These are phyloP conservation scores for Pipistrellus kuhlii DNA, from an alignment of 2,797 vertebrate genomes.

Conservation along the genomic window DNA sequence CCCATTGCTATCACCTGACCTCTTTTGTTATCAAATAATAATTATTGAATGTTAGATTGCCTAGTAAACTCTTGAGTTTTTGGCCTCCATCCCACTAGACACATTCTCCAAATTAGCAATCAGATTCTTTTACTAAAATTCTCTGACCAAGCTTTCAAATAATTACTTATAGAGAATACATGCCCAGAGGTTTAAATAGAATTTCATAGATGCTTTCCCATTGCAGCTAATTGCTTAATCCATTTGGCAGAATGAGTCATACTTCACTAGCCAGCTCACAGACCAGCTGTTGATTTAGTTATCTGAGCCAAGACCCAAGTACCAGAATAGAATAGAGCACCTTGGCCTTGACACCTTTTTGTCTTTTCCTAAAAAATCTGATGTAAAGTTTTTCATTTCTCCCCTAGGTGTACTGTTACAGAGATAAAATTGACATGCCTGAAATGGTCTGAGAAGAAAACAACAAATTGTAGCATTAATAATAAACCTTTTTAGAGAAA, in stretches of 20 bases:
- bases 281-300: slow-evolving; percentile 2
- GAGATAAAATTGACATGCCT: background rate
- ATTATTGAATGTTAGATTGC: slow-evolving; percentile 20
- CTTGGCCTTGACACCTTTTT: background rate
- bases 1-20: background rate
- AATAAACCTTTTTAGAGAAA: slow-evolving; percentile 55
- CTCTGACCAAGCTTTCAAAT: background rate
- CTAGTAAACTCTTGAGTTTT: slow-evolving; percentile 38
- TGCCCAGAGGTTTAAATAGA: slow-evolving; percentile 18
- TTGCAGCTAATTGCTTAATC: slow-evolving; percentile 16
- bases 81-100: background rate
- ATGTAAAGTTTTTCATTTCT: background rate
- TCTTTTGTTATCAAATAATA: slow-evolving; percentile 2
- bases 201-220: background rate
- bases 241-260: slow-evolving; percentile 8
- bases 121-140: slow-evolving; percentile 42
- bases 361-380: background rate
- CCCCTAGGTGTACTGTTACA: background rate
- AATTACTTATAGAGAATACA: background rate
- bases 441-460: slow-evolving; percentile 3
- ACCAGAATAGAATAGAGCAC: background rate
- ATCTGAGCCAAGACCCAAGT: background rate
- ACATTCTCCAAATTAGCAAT: background rate
- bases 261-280: background rate
- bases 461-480: background rate